Base-by-base conservation (phyloP, 2,113 vertebrate species). In the Clarias macrocephalus region DNA sequence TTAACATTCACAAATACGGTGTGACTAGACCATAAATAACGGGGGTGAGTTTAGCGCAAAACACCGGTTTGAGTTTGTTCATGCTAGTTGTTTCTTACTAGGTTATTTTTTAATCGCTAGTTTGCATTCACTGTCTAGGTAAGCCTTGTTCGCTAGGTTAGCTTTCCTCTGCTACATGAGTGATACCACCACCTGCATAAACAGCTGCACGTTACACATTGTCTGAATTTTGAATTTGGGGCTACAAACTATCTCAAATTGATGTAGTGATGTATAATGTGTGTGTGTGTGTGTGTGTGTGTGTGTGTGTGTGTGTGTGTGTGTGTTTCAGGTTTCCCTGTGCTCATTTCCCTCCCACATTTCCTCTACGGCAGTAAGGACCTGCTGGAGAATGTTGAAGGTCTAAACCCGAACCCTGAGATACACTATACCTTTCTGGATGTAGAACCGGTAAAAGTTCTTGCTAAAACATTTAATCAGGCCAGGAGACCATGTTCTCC, bases 331-430 rank as follows among this genome's bases (percentile, higher is more conserved):
- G 98, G 93, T 66, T 93, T 28, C 75, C 97, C 97, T 0, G 92
- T 99, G 86, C 96, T 87, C 84, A 97, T 99, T 89, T 97, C 98
- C 25, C 94, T 99, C 80, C 97, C 98, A 0, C 98, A 99, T 93
- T 99, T 97, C 91, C 95, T 99, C 33, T 88, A 97, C 11, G 97
- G 95, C 48, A 98, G 95, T 90, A 30, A 89, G 0, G 88, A 86
- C 12, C 3, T 98, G 57, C 12, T 19, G 23, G n/a, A 95, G 2
- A 3, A 0, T 0, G 89, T 97, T 13, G 70, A 92, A 82, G 97
- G 98, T 1, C 84, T 99, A 81, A 89, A 30, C 5, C 96, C 98
- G 57, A 83, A 89, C 63, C 83, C 92, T 72, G 88, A 96, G 66
- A 93, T 98, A 0, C 98, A 99, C 23, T 86, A 88, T 7, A 99